These are phyloP conservation scores for Amphiprion clarkii DNA, from an alignment of 2,797 vertebrate species.

Conservation along the genomic window DNA sequence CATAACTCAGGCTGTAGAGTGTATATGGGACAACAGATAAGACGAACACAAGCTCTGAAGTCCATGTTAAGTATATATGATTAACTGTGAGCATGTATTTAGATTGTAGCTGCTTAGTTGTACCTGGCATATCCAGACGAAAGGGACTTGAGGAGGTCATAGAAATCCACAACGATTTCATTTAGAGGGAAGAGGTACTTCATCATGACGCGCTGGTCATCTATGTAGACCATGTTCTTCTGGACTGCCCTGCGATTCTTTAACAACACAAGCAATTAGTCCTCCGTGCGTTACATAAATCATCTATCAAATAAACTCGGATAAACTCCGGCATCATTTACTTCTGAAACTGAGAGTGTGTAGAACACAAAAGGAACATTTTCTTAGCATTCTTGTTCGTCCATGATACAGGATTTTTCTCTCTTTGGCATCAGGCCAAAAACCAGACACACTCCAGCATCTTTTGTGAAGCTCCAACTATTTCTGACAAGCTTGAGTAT, in stretches of 20 bases:
- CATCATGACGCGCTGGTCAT: conserved; percentile 94
- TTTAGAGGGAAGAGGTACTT: conserved; percentile 96
- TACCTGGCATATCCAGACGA: conserved; percentile 99
- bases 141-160: conserved; percentile 94
- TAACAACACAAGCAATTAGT: conserved; percentile 4
- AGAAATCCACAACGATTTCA: conserved; percentile 98
- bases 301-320: not conserved
- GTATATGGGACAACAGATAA: not conserved
- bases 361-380: too few relatives aligned
- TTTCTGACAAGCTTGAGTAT: not conserved
- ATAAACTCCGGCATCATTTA: not conserved
- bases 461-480: conserved; percentile 18
- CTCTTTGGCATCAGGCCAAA: conserved; percentile 1
- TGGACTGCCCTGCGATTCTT: conserved; percentile 92
- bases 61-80: not conserved
- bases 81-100: not conserved
- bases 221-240: conserved; percentile 94
- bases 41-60: too few relatives aligned
- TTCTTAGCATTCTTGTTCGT: not conserved
- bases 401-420: not conserved
- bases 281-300: not conserved
- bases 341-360: not conserved
- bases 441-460: not conserved
- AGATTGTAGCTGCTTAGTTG: conserved; percentile 16
- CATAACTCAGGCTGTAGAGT: not conserved